These are phyloP conservation scores for Rissa tridactyla DNA, from an alignment of 2,113 vertebrate genomes.

Conservation along the genomic window DNA sequence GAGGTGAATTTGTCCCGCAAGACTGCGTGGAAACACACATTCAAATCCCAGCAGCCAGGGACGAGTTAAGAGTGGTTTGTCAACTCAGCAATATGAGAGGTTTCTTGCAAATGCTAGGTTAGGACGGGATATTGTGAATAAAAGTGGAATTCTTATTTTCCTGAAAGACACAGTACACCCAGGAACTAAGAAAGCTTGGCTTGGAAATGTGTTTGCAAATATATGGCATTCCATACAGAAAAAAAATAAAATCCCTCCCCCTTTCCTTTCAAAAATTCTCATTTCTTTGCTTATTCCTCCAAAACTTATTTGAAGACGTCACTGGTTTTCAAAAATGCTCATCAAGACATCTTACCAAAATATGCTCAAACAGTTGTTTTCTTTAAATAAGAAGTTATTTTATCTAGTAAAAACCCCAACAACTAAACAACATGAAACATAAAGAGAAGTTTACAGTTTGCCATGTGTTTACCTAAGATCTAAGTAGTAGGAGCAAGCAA, in stretches of 20 bases:
- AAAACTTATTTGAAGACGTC: background rate
- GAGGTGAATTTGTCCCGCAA: background rate
- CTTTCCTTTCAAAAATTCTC: background rate
- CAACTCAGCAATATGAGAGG: background rate
- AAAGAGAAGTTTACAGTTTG: background rate
- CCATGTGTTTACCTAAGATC: background rate
- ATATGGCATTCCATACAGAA: background rate
- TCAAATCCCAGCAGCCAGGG: background rate
- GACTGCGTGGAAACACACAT: background rate
- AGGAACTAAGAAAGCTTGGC: background rate
- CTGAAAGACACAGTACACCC: background rate
- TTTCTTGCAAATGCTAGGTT: background rate
- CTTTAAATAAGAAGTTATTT: background rate
- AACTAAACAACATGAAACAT: background rate
- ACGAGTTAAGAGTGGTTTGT: background rate
- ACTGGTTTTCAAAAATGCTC: background rate
- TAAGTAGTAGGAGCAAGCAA: background rate
- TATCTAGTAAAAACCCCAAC: background rate
- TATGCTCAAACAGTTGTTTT: background rate
- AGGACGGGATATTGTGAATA: background rate
- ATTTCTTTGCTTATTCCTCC: background rate
- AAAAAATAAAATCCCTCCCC: background rate
- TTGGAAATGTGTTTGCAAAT: background rate
- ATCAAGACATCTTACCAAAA: background rate
- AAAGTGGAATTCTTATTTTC: background rate